Evolutionary conservation across 2,888 invertebrate genomes (phyloP), one percentile per base, ranked within the genome.

Genomic region (Scotopteryx bipunctaria): DNA sequence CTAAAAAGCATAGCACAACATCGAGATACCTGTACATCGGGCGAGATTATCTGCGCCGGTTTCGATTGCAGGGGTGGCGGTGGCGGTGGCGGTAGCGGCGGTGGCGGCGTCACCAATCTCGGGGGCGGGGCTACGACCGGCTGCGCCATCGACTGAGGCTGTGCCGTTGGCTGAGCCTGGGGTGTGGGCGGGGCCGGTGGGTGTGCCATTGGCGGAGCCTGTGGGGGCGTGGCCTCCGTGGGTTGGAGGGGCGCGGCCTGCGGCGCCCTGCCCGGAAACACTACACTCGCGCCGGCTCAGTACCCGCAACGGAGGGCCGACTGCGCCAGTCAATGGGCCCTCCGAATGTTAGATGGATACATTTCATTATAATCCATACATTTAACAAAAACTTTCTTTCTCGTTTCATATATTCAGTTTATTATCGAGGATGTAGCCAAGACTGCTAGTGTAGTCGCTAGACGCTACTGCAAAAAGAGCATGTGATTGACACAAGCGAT

Each of bases 281-380:
- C 82, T 80, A 81, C 80, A 80, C 83, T 82, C 77, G 80, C 79
- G 70, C 61, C 66, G 64, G 74, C 75, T 78, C 79, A 76, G 76
- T 79, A 76, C 76, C 78, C 77, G 77, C 63, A 60, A 31, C 33
- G 69, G 73, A 69, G 76, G 78, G 73, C 55, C 68, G 68, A 78
- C 77, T 79, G 81, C 77, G 15, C 49, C 42, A 40, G 71, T 77
- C 83, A 81, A 77, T 78, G 68, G 72, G 63, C 80, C 80, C 79
- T 66, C 80, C 69, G 52, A 51, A 38, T 62, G 48, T 50, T 47
- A 57, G 17, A 44, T 44, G 40, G n/a, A 33, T 45, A 43, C 33
- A 42, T 13, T 0, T 2, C 27, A 36, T 25, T 42, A 45, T 37
- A 52, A 41, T 51, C 45, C 40, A 45, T 40, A 36, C 31, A 6